Conservation (phyloP, 2,888 invertebrate species). For the Drosophila prolongata region DNA sequence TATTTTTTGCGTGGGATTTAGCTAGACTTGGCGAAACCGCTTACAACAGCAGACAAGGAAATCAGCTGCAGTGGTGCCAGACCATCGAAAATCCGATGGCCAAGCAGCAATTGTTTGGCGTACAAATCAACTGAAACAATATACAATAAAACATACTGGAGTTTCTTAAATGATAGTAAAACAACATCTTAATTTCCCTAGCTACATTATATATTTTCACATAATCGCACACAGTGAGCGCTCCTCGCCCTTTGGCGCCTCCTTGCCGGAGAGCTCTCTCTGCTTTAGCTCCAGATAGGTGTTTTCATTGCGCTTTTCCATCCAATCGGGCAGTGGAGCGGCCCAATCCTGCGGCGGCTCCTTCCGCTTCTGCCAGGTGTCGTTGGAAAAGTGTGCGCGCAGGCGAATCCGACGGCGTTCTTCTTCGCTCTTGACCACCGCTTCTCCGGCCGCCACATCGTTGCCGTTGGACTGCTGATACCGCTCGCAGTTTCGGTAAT, state of each 20-base stretch:
- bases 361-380: conserved; percentile 91
- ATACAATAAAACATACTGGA: too few species aligned
- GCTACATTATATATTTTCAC: conserved; percentile 60
- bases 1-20: neutral
- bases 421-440: conserved; percentile 90
- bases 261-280: conserved; percentile 86
- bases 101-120: too few species aligned
- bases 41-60: neutral
- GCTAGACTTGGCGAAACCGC: neutral
- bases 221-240: conserved; percentile 76
- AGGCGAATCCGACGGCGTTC: conserved; percentile 87
- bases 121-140: neutral
- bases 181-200: neutral
- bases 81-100: neutral
- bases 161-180: neutral
- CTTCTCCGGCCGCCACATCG: conserved; percentile 87
- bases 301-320: conserved; percentile 88
- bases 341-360: conserved; percentile 93
- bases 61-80: conserved; percentile 58
- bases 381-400: conserved; percentile 89
- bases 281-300: conserved; percentile 88
- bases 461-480: conserved; percentile 87
- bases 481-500: conserved; percentile 90
- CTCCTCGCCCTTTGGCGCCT: conserved; percentile 49
- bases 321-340: conserved; percentile 91